Base-by-base conservation (phyloP, 2,113 vertebrate species). In the Oncorhynchus gorbuscha region DNA sequence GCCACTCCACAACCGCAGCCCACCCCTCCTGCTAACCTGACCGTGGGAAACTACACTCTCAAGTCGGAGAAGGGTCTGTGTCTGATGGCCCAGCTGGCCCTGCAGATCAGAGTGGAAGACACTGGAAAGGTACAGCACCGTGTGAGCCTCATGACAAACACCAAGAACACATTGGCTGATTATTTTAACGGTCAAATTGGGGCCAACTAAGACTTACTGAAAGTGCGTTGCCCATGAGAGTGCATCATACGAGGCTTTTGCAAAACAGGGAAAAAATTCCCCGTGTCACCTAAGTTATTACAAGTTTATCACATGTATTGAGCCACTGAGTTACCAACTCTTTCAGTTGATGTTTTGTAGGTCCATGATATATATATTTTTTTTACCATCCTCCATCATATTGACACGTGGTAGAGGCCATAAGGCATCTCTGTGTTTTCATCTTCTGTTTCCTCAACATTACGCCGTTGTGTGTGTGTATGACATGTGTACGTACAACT, bases 31-130 rank as follows among this genome's bases (percentile, higher is more conserved):
- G 51, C 83, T 28, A 84, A 61, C 24, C 0, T 85, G 69, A 85
- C 70, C 1, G 16, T 18, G 1, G 92, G 93, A 59, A 82, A 76
- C 18, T 94, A 92, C 80, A 88, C 0, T 6, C 0, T 91, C 32
- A 73, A 0, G 12, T 74, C 3, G 0, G 18, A 0, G 0, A 26
- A 22, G 1, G n/a, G 28, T 0, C 55, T 8, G 3, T 94, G 91
- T 49, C 26, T 92, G 74, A 78, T 64, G 84, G 85, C 85, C 64
- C 20, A 75, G 0, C 81, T 90, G 79, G 85, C 39, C 0, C 51
- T 94, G 18, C 62, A 81, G 88, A 86, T 94, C 78, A 76, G 74
- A n/a, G 82, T 92, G 48, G 71, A 2, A 20, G 55, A 32, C 51
- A 18, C 51, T 65, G 3, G 14, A 59, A n/a, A 83, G 86, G 91